Conservation (phyloP, 1,140 invertebrate genomes). For the Dreissena rostriformis region DNA sequence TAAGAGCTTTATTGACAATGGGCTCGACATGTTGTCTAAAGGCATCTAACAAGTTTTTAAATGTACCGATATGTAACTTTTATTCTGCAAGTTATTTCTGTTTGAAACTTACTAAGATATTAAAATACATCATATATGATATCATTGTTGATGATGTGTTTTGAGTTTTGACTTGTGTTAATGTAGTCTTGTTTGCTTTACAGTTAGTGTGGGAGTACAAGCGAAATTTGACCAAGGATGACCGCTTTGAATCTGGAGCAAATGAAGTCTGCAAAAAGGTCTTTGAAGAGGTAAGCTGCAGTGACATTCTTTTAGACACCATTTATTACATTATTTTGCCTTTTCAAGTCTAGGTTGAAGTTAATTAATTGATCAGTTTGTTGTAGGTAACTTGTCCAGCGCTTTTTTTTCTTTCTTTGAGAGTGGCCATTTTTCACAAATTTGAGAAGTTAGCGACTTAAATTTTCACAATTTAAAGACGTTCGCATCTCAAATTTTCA, state of each 20-base stretch:
- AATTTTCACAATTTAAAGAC: no score
- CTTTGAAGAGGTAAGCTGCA: slow-evolving; percentile 78
- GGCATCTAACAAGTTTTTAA: not conserved
- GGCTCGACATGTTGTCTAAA: not conserved
- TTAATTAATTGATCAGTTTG: no score
- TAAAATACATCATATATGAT: not conserved
- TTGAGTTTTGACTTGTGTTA: not conserved
- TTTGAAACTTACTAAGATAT: not conserved
- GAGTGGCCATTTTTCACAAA: no score
- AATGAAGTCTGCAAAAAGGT: slow-evolving; percentile 87
- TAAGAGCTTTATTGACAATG: no score
- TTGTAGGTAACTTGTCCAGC: no score
- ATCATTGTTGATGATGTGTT: slow-evolving; percentile 12
- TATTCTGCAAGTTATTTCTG: not conserved
- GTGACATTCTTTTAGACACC: no score
- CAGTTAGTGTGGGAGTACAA: slow-evolving; percentile 89
- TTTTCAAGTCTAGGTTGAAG: no score
- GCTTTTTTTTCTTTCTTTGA: no score
- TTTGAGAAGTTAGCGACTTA: no score
- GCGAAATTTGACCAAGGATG: slow-evolving; percentile 88
- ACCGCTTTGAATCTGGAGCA: slow-evolving; percentile 87
- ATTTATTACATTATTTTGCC: no score
- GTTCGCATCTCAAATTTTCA: no score
- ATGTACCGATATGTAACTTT: not conserved
- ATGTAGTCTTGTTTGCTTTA: slow-evolving; percentile 55